Evolutionary conservation across 2,797 vertebrate species (phyloP).

Genomic region (Hemibagrus guttatus): DNA sequence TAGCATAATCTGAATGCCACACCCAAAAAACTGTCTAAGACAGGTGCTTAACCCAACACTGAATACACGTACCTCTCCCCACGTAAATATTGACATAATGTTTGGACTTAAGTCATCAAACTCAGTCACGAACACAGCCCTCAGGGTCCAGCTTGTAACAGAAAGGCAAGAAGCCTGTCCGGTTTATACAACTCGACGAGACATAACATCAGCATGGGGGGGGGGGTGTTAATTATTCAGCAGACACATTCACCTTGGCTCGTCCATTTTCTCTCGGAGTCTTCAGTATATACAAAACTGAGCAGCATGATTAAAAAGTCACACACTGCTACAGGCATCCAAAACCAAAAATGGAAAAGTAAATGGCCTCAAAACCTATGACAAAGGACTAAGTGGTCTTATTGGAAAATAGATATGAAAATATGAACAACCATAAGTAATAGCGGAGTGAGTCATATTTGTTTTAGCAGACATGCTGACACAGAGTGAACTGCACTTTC

Average conservation of each 20-base stretch:
- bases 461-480: slow-evolving; percentile 25
- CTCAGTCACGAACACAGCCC: not conserved
- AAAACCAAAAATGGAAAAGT: slow-evolving; percentile 21
- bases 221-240: not conserved
- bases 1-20: not conserved
- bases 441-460: slow-evolving; percentile 34
- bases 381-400: slow-evolving; percentile 24
- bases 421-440: slow-evolving; percentile 45
- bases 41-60: not conserved
- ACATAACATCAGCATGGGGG: not conserved
- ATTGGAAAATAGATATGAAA: slow-evolving; percentile 23
- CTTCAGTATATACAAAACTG: slow-evolving; percentile 7
- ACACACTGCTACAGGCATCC: slow-evolving; percentile 21
- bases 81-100: not conserved
- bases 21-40: not conserved
- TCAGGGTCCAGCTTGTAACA: not conserved
- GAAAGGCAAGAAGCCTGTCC: not conserved
- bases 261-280: not conserved
- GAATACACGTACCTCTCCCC: not conserved
- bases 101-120: no score
- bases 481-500: slow-evolving; percentile 12
- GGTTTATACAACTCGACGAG: not conserved
- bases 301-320: slow-evolving; percentile 12
- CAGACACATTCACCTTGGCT: not conserved
- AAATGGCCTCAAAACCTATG: not conserved